These are phyloP conservation scores for Ypsolopha scabrella DNA, from an alignment of 2,888 invertebrate species.

Conservation along the genomic window DNA sequence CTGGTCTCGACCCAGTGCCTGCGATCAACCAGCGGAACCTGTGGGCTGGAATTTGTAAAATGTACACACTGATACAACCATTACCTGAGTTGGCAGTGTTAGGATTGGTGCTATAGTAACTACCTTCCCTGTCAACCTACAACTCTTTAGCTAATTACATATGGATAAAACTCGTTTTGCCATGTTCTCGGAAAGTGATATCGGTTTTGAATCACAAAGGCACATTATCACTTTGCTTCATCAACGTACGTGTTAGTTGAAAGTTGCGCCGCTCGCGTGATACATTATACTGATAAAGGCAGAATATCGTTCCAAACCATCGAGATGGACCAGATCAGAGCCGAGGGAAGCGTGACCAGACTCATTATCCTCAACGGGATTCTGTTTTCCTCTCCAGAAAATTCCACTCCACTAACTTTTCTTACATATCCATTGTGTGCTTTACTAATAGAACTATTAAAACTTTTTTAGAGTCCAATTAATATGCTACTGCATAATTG, in stretches of 20 bases:
- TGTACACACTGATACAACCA: neutral
- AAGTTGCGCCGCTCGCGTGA: neutral
- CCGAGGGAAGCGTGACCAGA: neutral
- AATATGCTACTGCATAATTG: constrained; percentile 18
- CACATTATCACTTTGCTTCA: neutral
- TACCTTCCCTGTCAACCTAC: no score
- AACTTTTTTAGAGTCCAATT: neutral
- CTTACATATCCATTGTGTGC: neutral
- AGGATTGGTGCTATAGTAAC: no score
- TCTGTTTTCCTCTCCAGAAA: neutral
- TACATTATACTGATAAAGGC: neutral
- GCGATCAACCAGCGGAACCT: neutral
- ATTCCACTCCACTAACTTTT: neutral
- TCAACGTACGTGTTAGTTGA: neutral
- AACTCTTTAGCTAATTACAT: no score
- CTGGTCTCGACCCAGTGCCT: neutral
- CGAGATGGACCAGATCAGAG: neutral
- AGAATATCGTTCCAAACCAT: neutral
- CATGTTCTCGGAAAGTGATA: no score
- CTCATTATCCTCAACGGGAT: constrained; percentile 1
- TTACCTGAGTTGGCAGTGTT: no score
- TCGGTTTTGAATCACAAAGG: neutral
- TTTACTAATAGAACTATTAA: neutral
- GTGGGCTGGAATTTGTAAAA: neutral
- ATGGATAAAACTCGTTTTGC: no score